phyloP scores from a whole-genome alignment of 2,888 invertebrate species.

The Lasioglossum oenotherae region DNA sequence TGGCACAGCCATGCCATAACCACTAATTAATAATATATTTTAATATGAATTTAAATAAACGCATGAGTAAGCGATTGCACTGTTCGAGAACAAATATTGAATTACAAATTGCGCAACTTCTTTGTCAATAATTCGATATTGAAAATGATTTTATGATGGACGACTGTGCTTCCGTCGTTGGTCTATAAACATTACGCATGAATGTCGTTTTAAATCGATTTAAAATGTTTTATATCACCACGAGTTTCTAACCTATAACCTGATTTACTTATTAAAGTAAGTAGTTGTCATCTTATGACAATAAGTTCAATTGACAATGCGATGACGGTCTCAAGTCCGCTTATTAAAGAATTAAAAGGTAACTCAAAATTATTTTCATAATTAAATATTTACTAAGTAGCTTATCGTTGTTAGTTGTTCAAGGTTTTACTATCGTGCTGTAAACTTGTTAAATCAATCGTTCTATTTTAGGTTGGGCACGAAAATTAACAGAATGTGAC shows the following conservation, averaged over 20 bases:
- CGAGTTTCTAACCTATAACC: constrained; percentile 23
- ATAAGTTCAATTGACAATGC: constrained; percentile 65
- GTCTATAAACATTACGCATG: not conserved
- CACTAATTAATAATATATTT: not conserved
- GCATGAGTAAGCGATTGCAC: not conserved
- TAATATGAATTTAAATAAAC: not conserved
- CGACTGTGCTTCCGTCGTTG: not conserved
- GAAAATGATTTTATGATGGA: not conserved
- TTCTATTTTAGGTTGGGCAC: constrained; percentile 81
- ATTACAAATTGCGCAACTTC: not conserved
- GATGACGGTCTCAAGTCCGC: constrained; percentile 87
- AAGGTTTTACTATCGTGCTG: not conserved
- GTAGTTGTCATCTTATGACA: constrained; percentile 25
- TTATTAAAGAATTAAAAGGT: constrained; percentile 87
- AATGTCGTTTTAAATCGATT: not conserved
- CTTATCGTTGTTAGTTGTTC: not conserved
- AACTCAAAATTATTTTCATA: constrained; percentile 53
- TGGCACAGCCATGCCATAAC: not conserved
- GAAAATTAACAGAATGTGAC: constrained; percentile 82
- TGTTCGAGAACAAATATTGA: not conserved
- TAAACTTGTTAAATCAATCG: not conserved
- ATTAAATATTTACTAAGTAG: not conserved
- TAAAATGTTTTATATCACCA: constrained; percentile 17
- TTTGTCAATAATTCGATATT: not conserved
- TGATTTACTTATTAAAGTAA: constrained; percentile 15